phyloP scores from a whole-genome alignment of 2,113 vertebrate genomes.

The Rallus limicola region DNA sequence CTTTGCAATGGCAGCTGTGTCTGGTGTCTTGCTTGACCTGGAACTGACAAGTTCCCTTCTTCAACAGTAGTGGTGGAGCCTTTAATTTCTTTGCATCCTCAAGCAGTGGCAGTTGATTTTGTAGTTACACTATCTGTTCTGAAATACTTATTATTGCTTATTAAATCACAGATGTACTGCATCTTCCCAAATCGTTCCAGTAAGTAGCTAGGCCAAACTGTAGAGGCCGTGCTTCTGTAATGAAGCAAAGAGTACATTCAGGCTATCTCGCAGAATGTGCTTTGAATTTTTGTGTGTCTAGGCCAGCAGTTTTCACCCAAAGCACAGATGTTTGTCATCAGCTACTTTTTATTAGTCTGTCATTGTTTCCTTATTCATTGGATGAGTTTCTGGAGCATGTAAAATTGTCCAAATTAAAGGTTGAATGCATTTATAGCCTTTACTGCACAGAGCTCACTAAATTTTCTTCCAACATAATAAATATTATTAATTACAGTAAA shows the following conservation, averaged over 20 bases:
- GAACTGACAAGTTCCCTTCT: not conserved
- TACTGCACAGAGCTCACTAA: not conserved
- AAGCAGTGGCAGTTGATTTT: not conserved
- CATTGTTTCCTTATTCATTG: not conserved
- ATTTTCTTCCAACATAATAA: not conserved
- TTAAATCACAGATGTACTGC: not conserved
- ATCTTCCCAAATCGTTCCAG: not conserved
- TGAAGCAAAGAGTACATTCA: not conserved
- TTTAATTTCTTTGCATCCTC: not conserved
- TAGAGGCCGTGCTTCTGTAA: not conserved
- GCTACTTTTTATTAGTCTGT: not conserved
- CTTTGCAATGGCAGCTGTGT: not conserved
- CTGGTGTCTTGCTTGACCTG: not conserved
- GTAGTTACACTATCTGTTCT: not conserved
- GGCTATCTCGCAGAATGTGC: not conserved
- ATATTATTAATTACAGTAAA: not conserved
- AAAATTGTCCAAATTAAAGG: not conserved
- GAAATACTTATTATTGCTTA: not conserved
- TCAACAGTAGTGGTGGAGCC: not conserved
- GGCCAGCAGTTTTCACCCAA: not conserved
- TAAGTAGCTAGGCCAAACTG: not conserved
- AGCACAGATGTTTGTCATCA: conserved; percentile 35
- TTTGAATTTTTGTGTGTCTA: not conserved
- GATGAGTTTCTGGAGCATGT: not conserved
- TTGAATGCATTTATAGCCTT: not conserved